Evolutionary conservation across 1,140 invertebrate species (phyloP), one percentile per base, ranked within the genome.

Genomic region (Helicoverpa zea): DNA sequence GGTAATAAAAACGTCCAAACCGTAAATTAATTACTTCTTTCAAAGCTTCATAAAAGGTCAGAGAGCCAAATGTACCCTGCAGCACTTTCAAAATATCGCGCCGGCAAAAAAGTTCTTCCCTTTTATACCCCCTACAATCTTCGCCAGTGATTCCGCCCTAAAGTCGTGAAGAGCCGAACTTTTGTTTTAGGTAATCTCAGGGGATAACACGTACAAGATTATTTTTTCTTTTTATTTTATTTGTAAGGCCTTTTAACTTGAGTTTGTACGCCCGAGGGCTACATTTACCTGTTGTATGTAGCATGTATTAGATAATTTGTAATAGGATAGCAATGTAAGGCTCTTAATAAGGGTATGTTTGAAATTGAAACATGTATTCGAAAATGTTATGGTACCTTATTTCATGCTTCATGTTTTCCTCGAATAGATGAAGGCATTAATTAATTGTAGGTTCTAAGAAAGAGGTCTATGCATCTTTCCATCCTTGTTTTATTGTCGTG

Each of bases 21-120:
- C 61, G n/a, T 64, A 64, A 64, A 64, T 64, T 43, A 64, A 63
- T 63, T 63, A 63, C 30, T 64, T 64, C n/a, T 30, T 64, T 64
- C 43, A 10, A 47, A 64, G 30, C 61, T 64, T 47, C n/a, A 43
- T 16, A 64, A 43, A n/a, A n/a, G 61, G 13, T 35, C 61, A n/a
- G 59, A 3, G 56, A 5, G 12, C 56, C 23, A 7, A 4, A 29
- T 59, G 3, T 14, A 14, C 13, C 29, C 29, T 13, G 11, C 29
- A 35, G 29, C 4, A 30, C 2, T 35, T 63, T 29, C 1, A 3
- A 58, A 14, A 7, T 47, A 43, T 13, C 35, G 35, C 49, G 12
- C 30, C n/a, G 10, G 16, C 43, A 23, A 64, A 64, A 64, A 66
- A 66, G 18, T 43, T 66, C 47, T 66, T 3, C 4, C 16, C n/a